Evolutionary conservation across 1,140 invertebrate species (phyloP).

Genomic region (Formica exsecta): DNA sequence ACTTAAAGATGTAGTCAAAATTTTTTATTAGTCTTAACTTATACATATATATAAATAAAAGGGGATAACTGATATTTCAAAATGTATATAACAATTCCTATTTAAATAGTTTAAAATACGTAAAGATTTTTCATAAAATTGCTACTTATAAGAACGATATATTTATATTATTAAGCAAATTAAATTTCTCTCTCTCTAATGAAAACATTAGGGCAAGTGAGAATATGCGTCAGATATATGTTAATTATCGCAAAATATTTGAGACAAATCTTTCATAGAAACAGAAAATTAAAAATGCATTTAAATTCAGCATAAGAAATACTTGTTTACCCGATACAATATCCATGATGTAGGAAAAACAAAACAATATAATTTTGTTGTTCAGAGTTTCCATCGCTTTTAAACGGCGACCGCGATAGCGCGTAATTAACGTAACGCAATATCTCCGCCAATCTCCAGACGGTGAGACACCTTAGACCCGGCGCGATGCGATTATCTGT

Average conservation of each 20-base stretch:
- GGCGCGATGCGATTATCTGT: slow-evolving; percentile 45
- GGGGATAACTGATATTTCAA: not conserved
- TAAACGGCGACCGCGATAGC: slow-evolving; percentile 37
- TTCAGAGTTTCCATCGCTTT: not conserved
- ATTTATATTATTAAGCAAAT: not conserved
- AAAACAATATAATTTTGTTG: slow-evolving; percentile 16
- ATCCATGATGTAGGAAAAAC: not conserved
- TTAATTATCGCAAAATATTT: not conserved
- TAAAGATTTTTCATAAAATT: too few relatives aligned
- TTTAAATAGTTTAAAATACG: too few relatives aligned
- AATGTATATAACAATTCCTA: too few relatives aligned
- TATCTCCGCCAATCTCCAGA: slow-evolving; percentile 30
- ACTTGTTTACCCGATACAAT: not conserved
- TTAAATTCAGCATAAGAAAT: not conserved
- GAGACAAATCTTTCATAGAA: too few relatives aligned
- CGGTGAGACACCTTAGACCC: slow-evolving; percentile 31
- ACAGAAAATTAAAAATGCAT: not conserved
- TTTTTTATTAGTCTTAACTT: too few relatives aligned
- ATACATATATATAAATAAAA: too few relatives aligned
- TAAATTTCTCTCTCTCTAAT: not conserved
- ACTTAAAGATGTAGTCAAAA: too few relatives aligned
- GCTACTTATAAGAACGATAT: too few relatives aligned
- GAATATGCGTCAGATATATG: not conserved
- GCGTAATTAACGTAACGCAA: slow-evolving; percentile 62
- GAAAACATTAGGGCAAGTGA: not conserved